Evolutionary conservation across 2,113 vertebrate species (phyloP), one percentile per base, ranked within the genome.

Genomic region (Vidua chalybeata): DNA sequence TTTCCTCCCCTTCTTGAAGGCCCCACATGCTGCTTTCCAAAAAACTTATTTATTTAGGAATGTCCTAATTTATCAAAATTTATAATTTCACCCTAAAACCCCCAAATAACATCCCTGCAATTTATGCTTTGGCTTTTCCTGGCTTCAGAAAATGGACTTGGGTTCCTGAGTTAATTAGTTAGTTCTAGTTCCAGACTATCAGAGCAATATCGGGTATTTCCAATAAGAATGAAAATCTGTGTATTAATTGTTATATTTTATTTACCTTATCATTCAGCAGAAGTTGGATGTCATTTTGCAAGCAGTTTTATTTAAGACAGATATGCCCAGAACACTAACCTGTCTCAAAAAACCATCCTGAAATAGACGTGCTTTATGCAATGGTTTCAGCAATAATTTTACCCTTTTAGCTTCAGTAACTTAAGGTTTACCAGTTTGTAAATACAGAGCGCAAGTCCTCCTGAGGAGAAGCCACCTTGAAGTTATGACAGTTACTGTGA

Each of bases 321-420:
- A 35, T 1, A 30, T 0, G 0, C 4, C 30, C 5, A 9, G 22
- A 87, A 87, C 2, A 9, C 8, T 31, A 67, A 18, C 4, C 11
- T 9, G 13, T 28, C 28, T 66, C 77, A 55, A 41, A 82, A 56
- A 73, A 45, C 0, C 16, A 59, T 30, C 12, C 37, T 55, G 46
- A 80, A 59, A 52, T 1, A 66, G 16, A 72, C 0, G 1, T 39
- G 33, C 20, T 55, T 84, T 28, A 78, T 35, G 13, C 39, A 78
- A 33, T 27, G 3, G 69, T 15, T 73, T 80, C 67, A 77, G 19
- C 19, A 71, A 35, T 10, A 73, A 49, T 26, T 74, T 75, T 33
- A 72, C 7, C 12, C 15, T 56, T 87, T 64, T 7, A 62, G 26
- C 30, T 83, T n/a, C 24, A 71, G 21, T 24, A 51, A 74, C 54